Conservation (phyloP, 1,140 invertebrate species). For the Zaprionus ornatus region DNA sequence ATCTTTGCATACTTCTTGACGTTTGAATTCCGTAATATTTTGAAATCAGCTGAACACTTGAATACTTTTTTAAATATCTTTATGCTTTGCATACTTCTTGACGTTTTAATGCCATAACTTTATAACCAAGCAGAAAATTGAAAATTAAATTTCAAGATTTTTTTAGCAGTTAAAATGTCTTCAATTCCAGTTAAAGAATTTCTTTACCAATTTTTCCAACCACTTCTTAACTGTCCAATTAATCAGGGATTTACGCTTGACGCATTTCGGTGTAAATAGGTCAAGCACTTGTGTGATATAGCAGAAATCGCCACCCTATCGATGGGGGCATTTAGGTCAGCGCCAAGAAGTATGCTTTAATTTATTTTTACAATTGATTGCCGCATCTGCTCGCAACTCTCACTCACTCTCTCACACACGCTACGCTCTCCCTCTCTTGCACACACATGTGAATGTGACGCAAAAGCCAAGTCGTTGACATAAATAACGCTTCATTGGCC, state of each 20-base stretch:
- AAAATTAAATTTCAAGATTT: neutral
- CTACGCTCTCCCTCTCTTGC: conserved; percentile 5
- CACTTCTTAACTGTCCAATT: neutral
- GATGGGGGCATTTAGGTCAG: conserved; percentile 55
- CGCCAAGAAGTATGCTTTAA: conserved; percentile 73
- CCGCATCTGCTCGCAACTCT: conserved; percentile 24
- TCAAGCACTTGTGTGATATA: neutral
- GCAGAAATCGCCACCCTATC: conserved; percentile 56
- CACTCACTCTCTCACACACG: conserved; percentile 14
- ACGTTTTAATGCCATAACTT: neutral
- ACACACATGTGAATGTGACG: conserved; percentile 28
- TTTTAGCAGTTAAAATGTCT: neutral
- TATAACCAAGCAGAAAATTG: no score
- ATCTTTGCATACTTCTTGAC: neutral
- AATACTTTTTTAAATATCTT: neutral
- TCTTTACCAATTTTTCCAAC: neutral
- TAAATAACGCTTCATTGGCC: conserved; percentile 69
- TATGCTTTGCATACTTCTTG: neutral
- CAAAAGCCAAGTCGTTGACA: conserved; percentile 60
- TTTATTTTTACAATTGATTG: conserved; percentile 55
- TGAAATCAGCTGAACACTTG: neutral
- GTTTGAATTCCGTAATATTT: neutral
- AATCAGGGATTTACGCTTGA: neutral
- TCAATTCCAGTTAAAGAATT: neutral
- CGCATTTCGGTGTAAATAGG: conserved; percentile 21